Conservation (phyloP, 2,113 vertebrate species). For the Proteles cristata region DNA sequence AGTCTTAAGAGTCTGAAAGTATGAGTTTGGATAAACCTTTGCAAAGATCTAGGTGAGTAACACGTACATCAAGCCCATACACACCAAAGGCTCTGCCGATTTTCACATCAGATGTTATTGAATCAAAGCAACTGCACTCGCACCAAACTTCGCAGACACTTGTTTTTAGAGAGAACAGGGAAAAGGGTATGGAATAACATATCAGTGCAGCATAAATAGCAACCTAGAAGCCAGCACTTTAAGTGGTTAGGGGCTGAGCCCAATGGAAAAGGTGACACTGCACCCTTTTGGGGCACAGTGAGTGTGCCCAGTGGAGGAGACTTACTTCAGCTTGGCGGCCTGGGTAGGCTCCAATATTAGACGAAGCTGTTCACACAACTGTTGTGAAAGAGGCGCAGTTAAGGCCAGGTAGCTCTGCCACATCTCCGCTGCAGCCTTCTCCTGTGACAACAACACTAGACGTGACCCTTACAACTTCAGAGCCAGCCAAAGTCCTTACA, state of each 20-base stretch:
- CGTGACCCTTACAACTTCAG: neutral
- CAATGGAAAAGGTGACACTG: too few species aligned
- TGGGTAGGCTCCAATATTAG: slow-evolving; percentile 97
- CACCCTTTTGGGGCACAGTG: neutral
- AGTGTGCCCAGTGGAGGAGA: neutral
- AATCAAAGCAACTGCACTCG: neutral
- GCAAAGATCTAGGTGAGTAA: neutral
- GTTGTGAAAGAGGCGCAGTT: slow-evolving; percentile 95
- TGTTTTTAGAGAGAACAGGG: neutral
- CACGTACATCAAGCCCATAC: neutral
- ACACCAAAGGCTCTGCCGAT: neutral
- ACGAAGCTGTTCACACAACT: slow-evolving; percentile 97
- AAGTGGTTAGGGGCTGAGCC: neutral
- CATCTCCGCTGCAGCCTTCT: slow-evolving; percentile 91
- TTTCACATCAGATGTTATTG: neutral
- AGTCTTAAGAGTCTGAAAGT: neutral
- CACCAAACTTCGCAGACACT: neutral
- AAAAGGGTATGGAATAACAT: neutral
- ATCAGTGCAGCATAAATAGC: neutral
- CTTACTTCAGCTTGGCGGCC: slow-evolving; percentile 96
- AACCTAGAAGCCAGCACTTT: neutral
- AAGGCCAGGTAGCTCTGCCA: slow-evolving; percentile 96
- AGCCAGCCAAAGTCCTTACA: neutral
- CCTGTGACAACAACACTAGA: slow-evolving; percentile 84
- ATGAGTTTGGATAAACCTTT: neutral